Base-by-base conservation (phyloP, 1,140 invertebrate species). In the Cardiocondyla obscurior region DNA sequence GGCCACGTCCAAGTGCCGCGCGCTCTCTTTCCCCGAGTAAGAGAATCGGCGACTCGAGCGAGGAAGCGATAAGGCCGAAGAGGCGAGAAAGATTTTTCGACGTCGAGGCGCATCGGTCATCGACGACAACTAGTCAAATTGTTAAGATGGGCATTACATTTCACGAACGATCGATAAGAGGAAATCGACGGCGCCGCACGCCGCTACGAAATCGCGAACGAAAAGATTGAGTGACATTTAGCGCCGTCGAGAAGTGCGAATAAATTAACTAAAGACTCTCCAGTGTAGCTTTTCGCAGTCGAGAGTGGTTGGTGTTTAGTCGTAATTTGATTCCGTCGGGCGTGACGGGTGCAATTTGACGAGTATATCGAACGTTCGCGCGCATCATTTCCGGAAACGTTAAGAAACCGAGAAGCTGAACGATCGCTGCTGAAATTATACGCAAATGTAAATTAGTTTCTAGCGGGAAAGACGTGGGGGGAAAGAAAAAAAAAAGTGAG, bases 121-220 rank as follows among this genome's bases (percentile, higher is more conserved):
- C 39, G 39, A 22, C 25, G 19, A 44, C 33, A 65, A 82, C 87
- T 88, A 85, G 83, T 88, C 83, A 85, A 85, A 86, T 87, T 77
- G 81, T 85, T 70, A 72, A 39, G 60, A 86, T 74, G 86, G 82
- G 86, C 86, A 86, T 87, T 87, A 57, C 57, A 55, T 83, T 77
- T 83, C 3, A 44, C 79, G 84, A 6, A 58, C 77, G 67, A 82
- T 85, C 82, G 65, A 55, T 51, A 14, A n/a, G 14, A 12, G 22
- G 22, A 12, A 28, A 60, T 81, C 6, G n/a, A 76, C 28, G 14
- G 16, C 22, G 57, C 44, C 44, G 36, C 58, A 58, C 25, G 33
- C 25, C 53, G 36, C 14, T 58, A 19, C 16, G 64, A 30, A 12
- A 82, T 8, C 25, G 30, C 22, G 76, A 33, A 55, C 55, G 60